Conservation (phyloP, 1,140 invertebrate genomes). For the Pantala flavescens region DNA sequence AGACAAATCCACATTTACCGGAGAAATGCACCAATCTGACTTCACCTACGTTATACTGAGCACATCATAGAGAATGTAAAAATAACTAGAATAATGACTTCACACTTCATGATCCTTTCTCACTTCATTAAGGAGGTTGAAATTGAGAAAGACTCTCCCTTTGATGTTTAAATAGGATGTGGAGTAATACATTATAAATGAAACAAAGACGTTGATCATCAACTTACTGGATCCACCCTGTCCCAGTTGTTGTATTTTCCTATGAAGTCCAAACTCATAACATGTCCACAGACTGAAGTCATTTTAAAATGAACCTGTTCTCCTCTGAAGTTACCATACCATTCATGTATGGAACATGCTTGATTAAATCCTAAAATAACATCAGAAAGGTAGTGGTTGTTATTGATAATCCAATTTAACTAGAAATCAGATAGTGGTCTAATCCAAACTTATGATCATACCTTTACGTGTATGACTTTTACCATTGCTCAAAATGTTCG, state of each 20-base stretch:
- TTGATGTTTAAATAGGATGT: no score
- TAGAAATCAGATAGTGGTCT: neutral
- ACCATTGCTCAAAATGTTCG: conserved; percentile 87
- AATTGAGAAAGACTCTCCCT: no score
- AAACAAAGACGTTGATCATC: no score
- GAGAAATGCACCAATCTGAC: neutral
- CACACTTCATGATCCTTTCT: no score
- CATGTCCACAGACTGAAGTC: conserved; percentile 98
- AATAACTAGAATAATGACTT: no score
- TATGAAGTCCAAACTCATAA: conserved; percentile 91
- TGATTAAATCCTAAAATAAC: conserved; percentile 62
- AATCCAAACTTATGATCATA: conserved; percentile 28
- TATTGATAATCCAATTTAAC: conserved; percentile 62
- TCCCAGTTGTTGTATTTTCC: conserved; percentile 98
- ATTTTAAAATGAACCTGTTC: conserved; percentile 76
- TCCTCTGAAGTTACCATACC: conserved; percentile 68
- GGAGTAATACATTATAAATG: no score
- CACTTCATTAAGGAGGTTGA: no score
- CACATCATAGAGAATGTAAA: no score
- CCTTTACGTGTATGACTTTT: conserved; percentile 76
- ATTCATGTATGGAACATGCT: conserved; percentile 89
- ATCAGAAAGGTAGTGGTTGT: neutral
- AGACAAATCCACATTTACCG: neutral
- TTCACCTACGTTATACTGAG: neutral
- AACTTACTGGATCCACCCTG: conserved; percentile 82